Evolutionary conservation across 2,797 vertebrate species (phyloP).

Genomic region (Huso huso): DNA sequence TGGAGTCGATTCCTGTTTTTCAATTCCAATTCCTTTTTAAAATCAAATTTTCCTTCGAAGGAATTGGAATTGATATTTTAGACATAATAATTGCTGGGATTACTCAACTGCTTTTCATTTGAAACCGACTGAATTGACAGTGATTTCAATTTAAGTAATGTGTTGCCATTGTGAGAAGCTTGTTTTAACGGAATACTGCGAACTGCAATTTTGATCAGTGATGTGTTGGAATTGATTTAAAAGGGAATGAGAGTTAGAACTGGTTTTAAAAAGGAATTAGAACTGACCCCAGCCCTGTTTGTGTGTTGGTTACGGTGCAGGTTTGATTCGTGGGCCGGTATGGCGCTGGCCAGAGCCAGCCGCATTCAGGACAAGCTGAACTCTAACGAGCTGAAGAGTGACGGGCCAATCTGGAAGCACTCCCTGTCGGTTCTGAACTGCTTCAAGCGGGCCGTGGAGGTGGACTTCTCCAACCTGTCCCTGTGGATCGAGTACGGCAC

Average conservation of each 20-base stretch:
- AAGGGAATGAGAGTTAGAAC: too few relatives aligned
- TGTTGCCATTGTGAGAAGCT: too few relatives aligned
- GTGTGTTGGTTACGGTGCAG: slow-evolving; percentile 39
- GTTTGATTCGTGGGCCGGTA: slow-evolving; percentile 98
- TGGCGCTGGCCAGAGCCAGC: slow-evolving; percentile 91
- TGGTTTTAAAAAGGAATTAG: too few relatives aligned
- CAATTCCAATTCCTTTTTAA: neutral
- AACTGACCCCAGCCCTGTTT: too few relatives aligned
- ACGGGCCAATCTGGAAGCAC: slow-evolving; percentile 91
- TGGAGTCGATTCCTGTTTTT: too few relatives aligned
- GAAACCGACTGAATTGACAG: too few relatives aligned
- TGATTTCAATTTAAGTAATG: too few relatives aligned
- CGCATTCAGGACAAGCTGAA: slow-evolving; percentile 96
- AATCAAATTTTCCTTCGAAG: neutral
- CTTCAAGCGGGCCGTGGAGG: slow-evolving; percentile 88
- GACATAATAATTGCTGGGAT: neutral
- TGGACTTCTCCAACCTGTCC: slow-evolving; percentile 85
- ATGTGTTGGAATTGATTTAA: too few relatives aligned
- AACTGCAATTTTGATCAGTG: too few relatives aligned
- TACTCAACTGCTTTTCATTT: too few relatives aligned
- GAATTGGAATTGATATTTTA: neutral
- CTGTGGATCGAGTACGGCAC: slow-evolving; percentile 96
- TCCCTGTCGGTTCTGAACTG: slow-evolving; percentile 84
- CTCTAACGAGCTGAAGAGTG: slow-evolving; percentile 91
- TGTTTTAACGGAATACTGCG: too few relatives aligned